A percentile compares a stretch with the other conserved stretches of the same genome.
These are phyloP conservation scores for Phoenicopterus ruber DNA, from an alignment of 2,113 vertebrate genomes.

Conservation along the genomic window DNA sequence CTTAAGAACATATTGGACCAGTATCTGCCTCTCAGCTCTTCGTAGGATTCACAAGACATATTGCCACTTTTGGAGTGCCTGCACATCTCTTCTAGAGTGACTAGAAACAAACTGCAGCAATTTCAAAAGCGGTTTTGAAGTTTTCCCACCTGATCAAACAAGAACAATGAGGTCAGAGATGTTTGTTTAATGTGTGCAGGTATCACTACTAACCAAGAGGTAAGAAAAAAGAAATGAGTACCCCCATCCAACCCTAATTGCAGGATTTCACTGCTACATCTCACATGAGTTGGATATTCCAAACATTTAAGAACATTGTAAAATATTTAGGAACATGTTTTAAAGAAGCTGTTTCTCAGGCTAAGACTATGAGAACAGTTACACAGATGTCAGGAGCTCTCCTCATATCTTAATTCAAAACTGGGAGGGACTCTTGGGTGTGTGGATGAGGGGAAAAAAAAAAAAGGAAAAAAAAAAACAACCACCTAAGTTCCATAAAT, in stretches of 20 bases:
- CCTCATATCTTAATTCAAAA: not conserved
- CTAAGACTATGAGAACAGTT: not conserved
- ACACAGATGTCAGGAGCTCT: not conserved
- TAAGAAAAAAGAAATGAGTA: not conserved
- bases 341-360: not conserved
- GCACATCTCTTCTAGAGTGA: not conserved
- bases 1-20: not conserved
- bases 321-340: not conserved
- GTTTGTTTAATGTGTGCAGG: not conserved
- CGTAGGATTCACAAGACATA: rapidly evolving
- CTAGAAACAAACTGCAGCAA: not conserved
- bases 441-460: rapidly evolving
- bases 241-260: not conserved
- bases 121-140: not conserved
- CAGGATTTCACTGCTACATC: not conserved
- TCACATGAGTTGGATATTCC: not conserved
- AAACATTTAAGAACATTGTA: not conserved
- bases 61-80: not conserved
- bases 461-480: no score
- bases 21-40: not conserved
- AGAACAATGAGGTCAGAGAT: not conserved
- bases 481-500: not conserved
- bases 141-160: not conserved
- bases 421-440: not conserved
- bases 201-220: not conserved